These are phyloP conservation scores for Perca schrenkii DNA, from an alignment of 2,113 vertebrate species.

Conservation along the genomic window DNA sequence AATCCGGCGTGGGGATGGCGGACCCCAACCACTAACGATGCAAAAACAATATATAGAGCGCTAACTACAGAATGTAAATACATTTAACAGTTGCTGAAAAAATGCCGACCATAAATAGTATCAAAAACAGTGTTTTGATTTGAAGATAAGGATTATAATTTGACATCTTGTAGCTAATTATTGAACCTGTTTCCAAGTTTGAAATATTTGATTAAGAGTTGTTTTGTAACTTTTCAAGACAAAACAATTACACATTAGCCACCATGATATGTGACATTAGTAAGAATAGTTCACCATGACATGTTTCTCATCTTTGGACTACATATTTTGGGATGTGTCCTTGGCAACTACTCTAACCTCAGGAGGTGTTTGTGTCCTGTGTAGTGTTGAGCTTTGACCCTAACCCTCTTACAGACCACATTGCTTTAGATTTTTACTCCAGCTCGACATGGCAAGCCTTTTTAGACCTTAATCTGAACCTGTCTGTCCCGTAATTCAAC, in stretches of 20 bases:
- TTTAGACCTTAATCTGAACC: slow-evolving; percentile 52
- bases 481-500: slow-evolving; percentile 22
- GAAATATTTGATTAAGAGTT: neutral
- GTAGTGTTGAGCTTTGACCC: neutral
- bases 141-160: neutral
- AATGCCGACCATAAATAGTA: neutral
- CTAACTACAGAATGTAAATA: too few species aligned
- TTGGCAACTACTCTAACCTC: neutral
- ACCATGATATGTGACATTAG: neutral
- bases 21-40: too few species aligned
- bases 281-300: neutral
- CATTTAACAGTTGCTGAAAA: neutral
- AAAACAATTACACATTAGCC: neutral
- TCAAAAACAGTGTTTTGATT: neutral
- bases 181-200: neutral
- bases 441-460: slow-evolving; percentile 18
- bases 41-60: too few species aligned
- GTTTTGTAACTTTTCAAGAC: neutral
- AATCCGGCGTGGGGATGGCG: too few species aligned
- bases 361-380: neutral
- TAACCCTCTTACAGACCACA: neutral
- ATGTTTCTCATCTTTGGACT: neutral
- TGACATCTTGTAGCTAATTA: neutral
- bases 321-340: neutral
- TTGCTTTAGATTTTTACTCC: neutral